Conservation (phyloP, 1,140 invertebrate genomes). For the Akabosia matsudoensis region DNA sequence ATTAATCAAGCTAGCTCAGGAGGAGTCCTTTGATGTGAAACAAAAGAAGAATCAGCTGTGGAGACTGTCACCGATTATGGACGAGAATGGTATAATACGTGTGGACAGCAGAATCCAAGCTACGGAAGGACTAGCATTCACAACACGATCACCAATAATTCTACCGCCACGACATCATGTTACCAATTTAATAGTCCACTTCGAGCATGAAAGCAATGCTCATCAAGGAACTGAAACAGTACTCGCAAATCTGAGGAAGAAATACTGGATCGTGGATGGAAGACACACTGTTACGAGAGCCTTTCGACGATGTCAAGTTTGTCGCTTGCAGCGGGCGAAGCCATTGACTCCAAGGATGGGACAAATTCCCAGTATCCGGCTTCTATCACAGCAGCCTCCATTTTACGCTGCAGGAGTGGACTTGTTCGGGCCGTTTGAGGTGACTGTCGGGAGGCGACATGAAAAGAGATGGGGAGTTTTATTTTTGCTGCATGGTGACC, state of each 20-base stretch:
- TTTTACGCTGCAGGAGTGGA: background rate
- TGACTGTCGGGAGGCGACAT: background rate
- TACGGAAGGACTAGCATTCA: background rate
- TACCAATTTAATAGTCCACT: background rate
- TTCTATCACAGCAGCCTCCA: background rate
- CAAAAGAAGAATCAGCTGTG: background rate
- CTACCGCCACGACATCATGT: conserved; percentile 17
- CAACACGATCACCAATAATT: background rate
- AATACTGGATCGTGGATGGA: background rate
- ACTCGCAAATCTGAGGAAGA: background rate
- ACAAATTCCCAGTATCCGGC: background rate
- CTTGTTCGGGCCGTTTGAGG: no score
- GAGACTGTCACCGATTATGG: background rate
- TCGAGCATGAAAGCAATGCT: background rate
- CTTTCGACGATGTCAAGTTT: background rate
- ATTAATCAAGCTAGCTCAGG: background rate
- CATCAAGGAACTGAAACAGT: background rate
- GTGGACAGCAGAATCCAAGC: background rate
- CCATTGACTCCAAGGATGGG: background rate
- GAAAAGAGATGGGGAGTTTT: conserved; percentile 16
- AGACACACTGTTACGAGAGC: background rate
- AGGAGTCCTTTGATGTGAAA: background rate
- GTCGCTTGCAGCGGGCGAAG: background rate
- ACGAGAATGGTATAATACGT: background rate
- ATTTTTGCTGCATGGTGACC: conserved; percentile 43